These are phyloP conservation scores for Chironex yamaguchii DNA, from an alignment of 30 jellyfish, hydroid and myxozoan genomes.

Conservation along the genomic window DNA sequence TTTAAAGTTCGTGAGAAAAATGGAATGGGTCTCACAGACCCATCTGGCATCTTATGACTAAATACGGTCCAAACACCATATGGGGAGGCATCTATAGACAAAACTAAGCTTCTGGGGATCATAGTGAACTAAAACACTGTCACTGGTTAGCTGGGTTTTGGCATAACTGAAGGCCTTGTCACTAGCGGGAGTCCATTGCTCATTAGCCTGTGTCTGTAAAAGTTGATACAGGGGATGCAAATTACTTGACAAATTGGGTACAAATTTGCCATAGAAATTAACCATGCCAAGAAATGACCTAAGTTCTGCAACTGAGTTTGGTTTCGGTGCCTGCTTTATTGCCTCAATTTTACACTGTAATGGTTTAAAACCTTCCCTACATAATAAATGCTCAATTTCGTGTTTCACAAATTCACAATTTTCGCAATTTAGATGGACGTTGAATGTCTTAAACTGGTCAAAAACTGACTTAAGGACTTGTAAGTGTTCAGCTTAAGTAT, in stretches of 20 bases:
- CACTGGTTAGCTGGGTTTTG: slow-evolving; percentile 15
- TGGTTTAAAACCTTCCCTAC: slow-evolving; percentile 54
- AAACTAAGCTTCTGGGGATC: slow-evolving; percentile 47
- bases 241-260: slow-evolving; percentile 9
- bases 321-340: slow-evolving; percentile 46
- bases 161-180: slow-evolving; percentile 25
- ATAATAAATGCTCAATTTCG: slow-evolving; percentile 33
- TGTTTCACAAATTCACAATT: slow-evolving; percentile 40
- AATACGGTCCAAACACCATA: slow-evolving; percentile 86
- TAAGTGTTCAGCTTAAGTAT: slow-evolving; percentile 22
- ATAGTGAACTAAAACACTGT: slow-evolving; percentile 66
- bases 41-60: slow-evolving; percentile 52
- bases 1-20: slow-evolving; percentile 50
- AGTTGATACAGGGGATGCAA: slow-evolving; percentile 58
- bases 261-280: slow-evolving; percentile 47
- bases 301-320: slow-evolving; percentile 42
- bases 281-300: slow-evolving; percentile 57
- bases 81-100: slow-evolving; percentile 75
- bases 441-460: background rate
- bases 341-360: slow-evolving; percentile 36
- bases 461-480: slow-evolving; percentile 12
- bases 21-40: slow-evolving; percentile 74
- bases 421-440: background rate
- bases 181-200: slow-evolving; percentile 36
- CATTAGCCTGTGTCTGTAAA: background rate